phyloP scores from a whole-genome alignment of 2,888 invertebrate genomes.

The Sycophila texana region DNA sequence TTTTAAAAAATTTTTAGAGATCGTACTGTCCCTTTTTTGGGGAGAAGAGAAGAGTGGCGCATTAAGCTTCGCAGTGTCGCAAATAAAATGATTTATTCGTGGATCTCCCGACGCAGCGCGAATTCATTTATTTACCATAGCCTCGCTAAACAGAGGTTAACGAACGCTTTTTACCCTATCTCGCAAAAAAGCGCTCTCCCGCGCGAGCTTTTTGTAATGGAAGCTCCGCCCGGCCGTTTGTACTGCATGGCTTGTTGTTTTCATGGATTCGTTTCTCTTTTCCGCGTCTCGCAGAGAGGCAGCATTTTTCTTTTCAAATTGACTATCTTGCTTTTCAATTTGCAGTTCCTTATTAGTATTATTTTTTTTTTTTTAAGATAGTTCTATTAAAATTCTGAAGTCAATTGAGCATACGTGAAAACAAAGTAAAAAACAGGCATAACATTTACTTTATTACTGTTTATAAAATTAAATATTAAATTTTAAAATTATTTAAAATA shows the following conservation, averaged over 20 bases:
- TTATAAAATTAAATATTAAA: too few relatives aligned
- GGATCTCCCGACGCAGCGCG: conserved; percentile 53
- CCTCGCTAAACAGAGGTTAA: conserved; percentile 71
- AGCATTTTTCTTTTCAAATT: neutral
- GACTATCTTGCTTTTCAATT: neutral
- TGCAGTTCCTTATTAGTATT: neutral
- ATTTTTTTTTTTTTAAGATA: too few relatives aligned
- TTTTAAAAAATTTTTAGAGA: neutral
- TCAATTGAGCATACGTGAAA: too few relatives aligned
- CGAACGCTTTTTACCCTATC: conserved; percentile 61
- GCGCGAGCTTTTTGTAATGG: neutral
- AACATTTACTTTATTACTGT: too few relatives aligned
- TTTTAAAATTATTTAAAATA: too few relatives aligned
- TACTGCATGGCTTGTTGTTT: neutral
- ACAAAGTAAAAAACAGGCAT: too few relatives aligned
- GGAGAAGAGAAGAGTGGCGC: conserved; percentile 20
- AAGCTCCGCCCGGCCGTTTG: neutral
- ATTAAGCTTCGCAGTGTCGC: conserved; percentile 54
- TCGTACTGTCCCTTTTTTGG: conserved; percentile 1
- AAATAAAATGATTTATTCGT: conserved; percentile 65
- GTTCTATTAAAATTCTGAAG: too few relatives aligned
- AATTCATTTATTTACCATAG: conserved; percentile 70
- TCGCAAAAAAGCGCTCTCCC: too few relatives aligned
- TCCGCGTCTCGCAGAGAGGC: too few relatives aligned
- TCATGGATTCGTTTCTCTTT: too few relatives aligned